Evolutionary conservation across 2,888 invertebrate species (phyloP).

Genomic region (Acanthococcus lagerstroemiae): DNA sequence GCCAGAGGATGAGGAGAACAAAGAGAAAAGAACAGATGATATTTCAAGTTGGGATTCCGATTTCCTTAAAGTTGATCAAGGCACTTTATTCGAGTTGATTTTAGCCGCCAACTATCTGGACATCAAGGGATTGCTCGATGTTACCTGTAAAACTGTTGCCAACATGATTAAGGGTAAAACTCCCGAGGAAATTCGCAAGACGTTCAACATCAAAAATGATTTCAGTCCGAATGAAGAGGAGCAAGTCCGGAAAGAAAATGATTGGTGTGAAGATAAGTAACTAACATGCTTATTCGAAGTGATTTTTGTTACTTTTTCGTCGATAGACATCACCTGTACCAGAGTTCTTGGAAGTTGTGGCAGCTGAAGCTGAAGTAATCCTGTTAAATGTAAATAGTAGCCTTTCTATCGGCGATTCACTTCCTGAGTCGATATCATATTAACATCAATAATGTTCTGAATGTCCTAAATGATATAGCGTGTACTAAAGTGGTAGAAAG

Average conservation of each 20-base stretch:
- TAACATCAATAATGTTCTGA: too few species aligned
- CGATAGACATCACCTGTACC: too few species aligned
- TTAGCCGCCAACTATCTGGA: slow-evolving; percentile 89
- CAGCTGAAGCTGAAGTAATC: too few species aligned
- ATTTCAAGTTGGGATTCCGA: slow-evolving; percentile 99
- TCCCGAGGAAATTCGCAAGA: slow-evolving; percentile 93
- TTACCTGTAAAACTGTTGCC: slow-evolving; percentile 95
- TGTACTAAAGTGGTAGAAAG: too few species aligned
- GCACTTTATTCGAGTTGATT: slow-evolving; percentile 44
- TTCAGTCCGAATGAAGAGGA: slow-evolving; percentile 94
- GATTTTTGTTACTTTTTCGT: too few species aligned
- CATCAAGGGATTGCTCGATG: slow-evolving; percentile 88
- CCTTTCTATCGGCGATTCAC: too few species aligned
- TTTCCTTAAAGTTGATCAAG: slow-evolving; percentile 96
- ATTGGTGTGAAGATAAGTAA: slow-evolving; percentile 84
- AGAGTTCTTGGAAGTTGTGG: too few species aligned
- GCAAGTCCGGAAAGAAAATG: slow-evolving; percentile 92
- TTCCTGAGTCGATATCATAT: too few species aligned
- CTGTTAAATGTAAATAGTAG: too few species aligned
- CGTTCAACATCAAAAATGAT: slow-evolving; percentile 94
- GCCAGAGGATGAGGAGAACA: slow-evolving; percentile 94
- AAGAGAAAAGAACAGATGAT: slow-evolving; percentile 95
- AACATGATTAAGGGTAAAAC: slow-evolving; percentile 99
- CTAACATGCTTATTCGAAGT: too few species aligned
- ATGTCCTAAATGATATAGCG: too few species aligned